Conservation (phyloP, 2,888 invertebrate genomes). For the Synergus japonicus region DNA sequence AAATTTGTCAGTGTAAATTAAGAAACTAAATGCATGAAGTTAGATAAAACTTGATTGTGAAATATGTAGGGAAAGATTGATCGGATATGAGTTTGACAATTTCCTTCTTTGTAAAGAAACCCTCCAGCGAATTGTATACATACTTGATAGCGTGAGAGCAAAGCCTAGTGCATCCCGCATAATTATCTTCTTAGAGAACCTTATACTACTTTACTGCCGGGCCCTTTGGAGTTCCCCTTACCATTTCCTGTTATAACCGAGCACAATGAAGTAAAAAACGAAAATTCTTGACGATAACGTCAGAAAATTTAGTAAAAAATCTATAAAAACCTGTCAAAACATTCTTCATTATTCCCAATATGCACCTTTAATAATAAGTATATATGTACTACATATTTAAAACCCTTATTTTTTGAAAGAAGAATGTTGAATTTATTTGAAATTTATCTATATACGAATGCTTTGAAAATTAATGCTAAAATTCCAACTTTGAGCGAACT, state of each 20-base stretch:
- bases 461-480: too few relatives aligned
- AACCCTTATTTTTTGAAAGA: too few relatives aligned
- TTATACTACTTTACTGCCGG: slow-evolving; percentile 14
- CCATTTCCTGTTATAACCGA: slow-evolving; percentile 12
- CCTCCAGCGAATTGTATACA: background rate
- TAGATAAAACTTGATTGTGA: background rate
- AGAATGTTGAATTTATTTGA: too few relatives aligned
- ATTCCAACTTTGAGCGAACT: too few relatives aligned
- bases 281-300: background rate
- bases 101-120: slow-evolving; percentile 3
- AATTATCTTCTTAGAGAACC: slow-evolving; percentile 27
- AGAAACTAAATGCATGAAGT: background rate
- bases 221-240: slow-evolving; percentile 29
- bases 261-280: background rate
- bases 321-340: background rate
- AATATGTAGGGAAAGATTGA: background rate
- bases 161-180: slow-evolving; percentile 19
- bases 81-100: slow-evolving; percentile 38
- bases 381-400: too few relatives aligned
- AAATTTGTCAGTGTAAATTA: background rate
- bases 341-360: background rate
- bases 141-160: slow-evolving; percentile 33
- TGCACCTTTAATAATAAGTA: too few relatives aligned
- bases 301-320: background rate
- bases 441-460: too few relatives aligned